phyloP scores from a whole-genome alignment of 2,113 vertebrate genomes.

The Ictalurus furcatus region DNA sequence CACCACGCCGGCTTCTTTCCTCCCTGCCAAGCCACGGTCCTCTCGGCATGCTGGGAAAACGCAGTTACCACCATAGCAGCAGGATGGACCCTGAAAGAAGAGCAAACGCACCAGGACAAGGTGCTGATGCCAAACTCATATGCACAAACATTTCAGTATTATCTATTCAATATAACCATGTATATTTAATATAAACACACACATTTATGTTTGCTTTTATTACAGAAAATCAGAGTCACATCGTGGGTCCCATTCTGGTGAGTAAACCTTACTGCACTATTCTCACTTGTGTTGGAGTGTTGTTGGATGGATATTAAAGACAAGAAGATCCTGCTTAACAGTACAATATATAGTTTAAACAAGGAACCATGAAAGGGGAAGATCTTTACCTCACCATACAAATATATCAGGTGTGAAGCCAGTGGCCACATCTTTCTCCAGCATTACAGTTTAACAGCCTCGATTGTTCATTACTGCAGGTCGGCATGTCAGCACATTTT shows the following conservation, averaged over 20 bases:
- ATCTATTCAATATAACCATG: neutral
- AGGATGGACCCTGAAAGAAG: slow-evolving; percentile 81
- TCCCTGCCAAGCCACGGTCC: slow-evolving; percentile 83
- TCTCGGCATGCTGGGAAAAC: slow-evolving; percentile 93
- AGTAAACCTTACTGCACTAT: slow-evolving; percentile 52
- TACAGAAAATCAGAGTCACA: slow-evolving; percentile 79
- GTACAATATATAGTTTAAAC: neutral
- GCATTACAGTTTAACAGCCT: neutral
- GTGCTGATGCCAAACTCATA: slow-evolving; percentile 11
- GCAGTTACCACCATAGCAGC: slow-evolving; percentile 93
- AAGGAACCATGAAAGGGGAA: neutral
- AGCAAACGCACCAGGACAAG: slow-evolving; percentile 44
- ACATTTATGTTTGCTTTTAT: slow-evolving; percentile 52
- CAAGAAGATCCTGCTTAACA: neutral
- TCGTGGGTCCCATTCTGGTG: slow-evolving; percentile 80
- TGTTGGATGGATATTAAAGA: neutral
- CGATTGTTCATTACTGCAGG: neutral
- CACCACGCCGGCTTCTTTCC: slow-evolving; percentile 85
- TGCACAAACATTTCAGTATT: neutral
- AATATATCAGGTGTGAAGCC: neutral
- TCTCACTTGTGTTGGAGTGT: neutral
- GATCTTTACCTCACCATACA: neutral
- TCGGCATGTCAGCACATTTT: neutral
- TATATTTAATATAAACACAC: neutral
- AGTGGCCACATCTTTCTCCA: neutral